A percentile compares a stretch with the other conserved stretches of the same genome.
Conservation (phyloP, 2,113 vertebrate species). For the Malurus alboscapulatus region DNA sequence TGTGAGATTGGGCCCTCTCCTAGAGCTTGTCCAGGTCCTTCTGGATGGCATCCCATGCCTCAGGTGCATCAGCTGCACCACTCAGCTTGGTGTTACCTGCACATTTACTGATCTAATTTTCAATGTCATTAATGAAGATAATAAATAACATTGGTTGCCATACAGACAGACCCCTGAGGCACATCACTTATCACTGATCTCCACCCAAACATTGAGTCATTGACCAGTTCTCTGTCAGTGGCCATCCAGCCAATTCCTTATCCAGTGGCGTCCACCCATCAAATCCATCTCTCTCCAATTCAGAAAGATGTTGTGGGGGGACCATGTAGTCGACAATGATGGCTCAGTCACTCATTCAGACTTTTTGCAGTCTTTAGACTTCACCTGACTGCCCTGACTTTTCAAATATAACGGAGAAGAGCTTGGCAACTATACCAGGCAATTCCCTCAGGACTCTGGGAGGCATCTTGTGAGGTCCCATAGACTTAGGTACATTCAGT, state of each 20-base stretch:
- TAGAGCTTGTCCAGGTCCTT: not conserved
- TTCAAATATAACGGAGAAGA: not conserved
- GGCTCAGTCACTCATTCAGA: not conserved
- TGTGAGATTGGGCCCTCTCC: not conserved
- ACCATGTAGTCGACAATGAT: not conserved
- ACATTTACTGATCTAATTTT: not conserved
- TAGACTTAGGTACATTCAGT: not conserved
- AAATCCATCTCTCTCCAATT: not conserved
- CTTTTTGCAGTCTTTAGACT: not conserved
- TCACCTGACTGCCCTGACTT: not conserved
- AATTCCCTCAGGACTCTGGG: not conserved
- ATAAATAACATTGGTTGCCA: fast-evolving
- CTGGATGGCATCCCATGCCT: not conserved
- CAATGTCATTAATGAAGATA: not conserved
- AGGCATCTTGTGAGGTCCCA: not conserved
- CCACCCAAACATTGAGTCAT: not conserved
- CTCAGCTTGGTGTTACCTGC: not conserved
- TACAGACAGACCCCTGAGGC: fast-evolving
- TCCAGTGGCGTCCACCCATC: not conserved
- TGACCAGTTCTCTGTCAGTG: not conserved
- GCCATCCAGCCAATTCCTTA: not conserved
- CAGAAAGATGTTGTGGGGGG: not conserved
- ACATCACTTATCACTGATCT: not conserved
- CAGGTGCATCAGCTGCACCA: not conserved
- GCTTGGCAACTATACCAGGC: not conserved